Conservation (phyloP, 2,113 vertebrate genomes). For the Solea senegalensis region DNA sequence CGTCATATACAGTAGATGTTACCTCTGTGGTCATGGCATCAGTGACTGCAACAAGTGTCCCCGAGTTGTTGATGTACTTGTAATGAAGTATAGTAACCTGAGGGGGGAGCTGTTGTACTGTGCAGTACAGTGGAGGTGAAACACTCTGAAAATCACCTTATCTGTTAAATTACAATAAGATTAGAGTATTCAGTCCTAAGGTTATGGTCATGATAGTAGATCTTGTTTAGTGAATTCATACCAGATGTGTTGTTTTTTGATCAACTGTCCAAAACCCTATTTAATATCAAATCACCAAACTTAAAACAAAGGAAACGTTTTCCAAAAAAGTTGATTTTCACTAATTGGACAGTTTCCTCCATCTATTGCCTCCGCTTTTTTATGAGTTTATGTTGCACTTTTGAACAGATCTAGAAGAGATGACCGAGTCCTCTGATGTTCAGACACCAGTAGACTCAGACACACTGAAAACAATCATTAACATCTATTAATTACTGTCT, state of each 20-base stretch:
- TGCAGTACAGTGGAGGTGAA: background rate
- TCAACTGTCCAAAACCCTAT: background rate
- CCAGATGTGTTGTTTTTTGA: background rate
- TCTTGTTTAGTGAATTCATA: background rate
- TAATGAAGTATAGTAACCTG: constrained; percentile 18
- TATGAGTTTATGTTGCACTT: background rate
- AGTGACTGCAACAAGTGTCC: background rate
- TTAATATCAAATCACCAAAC: background rate
- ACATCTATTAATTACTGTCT: constrained; percentile 28
- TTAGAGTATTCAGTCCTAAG: background rate
- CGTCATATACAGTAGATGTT: background rate
- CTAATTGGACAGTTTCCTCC: background rate
- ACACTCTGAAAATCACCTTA: background rate
- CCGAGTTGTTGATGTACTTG: background rate
- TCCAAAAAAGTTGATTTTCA: background rate
- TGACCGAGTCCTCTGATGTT: constrained; percentile 6
- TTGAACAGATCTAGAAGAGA: constrained; percentile 2
- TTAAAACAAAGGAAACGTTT: background rate
- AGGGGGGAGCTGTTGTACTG: constrained; percentile 50
- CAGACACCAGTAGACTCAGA: background rate
- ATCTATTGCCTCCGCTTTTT: background rate
- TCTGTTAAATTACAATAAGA: background rate
- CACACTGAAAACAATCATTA: constrained; percentile 31
- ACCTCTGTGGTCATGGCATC: background rate
- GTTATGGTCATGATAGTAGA: background rate